These are phyloP conservation scores for Laticauda laticaudata DNA, from an alignment of 2,113 vertebrate species.

Conservation along the genomic window DNA sequence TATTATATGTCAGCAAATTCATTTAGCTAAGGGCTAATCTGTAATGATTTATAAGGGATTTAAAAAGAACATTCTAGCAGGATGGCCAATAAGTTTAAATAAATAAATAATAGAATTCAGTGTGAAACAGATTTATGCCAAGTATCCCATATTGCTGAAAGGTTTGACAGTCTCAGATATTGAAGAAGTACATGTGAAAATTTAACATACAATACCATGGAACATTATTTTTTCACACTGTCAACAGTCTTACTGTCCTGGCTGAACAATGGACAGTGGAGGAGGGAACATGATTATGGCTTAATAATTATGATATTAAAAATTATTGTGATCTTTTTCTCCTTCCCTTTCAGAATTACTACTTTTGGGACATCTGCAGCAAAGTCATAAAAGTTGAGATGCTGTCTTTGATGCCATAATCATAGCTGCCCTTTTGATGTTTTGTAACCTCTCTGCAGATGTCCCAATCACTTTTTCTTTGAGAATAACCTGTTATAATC, in stretches of 20 bases:
- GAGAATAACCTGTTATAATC: accelerated
- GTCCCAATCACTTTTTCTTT: neutral
- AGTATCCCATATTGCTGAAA: neutral
- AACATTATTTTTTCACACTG: neutral
- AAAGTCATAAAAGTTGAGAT: neutral
- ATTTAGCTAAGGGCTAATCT: neutral
- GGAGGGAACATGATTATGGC: neutral
- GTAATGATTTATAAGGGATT: neutral
- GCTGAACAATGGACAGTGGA: neutral
- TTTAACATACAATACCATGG: neutral
- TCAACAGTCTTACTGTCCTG: neutral
- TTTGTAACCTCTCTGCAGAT: neutral
- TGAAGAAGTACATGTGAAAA: neutral
- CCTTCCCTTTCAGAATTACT: neutral
- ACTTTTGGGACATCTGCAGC: neutral
- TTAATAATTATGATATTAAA: neutral
- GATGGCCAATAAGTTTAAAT: neutral
- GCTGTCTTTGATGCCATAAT: neutral
- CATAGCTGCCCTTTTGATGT: neutral
- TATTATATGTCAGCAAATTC: neutral
- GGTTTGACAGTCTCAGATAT: neutral
- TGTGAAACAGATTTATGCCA: neutral
- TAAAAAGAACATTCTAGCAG: neutral
- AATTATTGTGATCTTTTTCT: neutral
- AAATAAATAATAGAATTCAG: neutral